Evolutionary conservation across 2,888 invertebrate species (phyloP).

Genomic region (Dicranocentrus wangi): DNA sequence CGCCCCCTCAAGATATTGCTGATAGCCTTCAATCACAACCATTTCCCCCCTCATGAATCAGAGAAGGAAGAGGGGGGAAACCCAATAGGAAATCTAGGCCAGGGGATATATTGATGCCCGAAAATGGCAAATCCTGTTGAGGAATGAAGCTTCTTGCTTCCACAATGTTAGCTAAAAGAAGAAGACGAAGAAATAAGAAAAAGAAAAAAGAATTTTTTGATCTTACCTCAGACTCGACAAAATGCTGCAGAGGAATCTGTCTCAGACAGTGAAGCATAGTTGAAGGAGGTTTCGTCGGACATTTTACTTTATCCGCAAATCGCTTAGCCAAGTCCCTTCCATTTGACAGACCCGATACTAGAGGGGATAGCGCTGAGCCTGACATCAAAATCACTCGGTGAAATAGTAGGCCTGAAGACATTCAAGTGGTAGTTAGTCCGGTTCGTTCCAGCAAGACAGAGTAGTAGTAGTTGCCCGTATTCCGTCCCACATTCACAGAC

Average conservation of each 20-base stretch:
- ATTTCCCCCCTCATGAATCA: slow-evolving; percentile 8
- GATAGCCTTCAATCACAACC: slow-evolving; percentile 44
- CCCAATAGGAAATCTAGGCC: slow-evolving; percentile 25
- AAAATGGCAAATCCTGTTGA: slow-evolving; percentile 44
- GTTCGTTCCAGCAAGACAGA: slow-evolving; percentile 9
- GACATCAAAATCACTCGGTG: slow-evolving; percentile 84
- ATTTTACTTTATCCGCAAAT: slow-evolving; percentile 70
- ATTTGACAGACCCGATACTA: slow-evolving; percentile 68
- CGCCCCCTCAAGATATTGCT: slow-evolving; percentile 14
- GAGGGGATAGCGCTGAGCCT: slow-evolving; percentile 84
- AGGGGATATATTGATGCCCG: slow-evolving; percentile 27
- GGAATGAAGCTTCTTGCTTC: too few relatives aligned
- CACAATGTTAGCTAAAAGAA: not conserved
- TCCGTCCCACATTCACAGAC: slow-evolving; percentile 13
- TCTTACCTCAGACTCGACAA: slow-evolving; percentile 71
- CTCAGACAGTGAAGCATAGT: slow-evolving; percentile 72
- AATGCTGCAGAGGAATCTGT: slow-evolving; percentile 71
- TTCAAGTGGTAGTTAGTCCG: slow-evolving; percentile 16
- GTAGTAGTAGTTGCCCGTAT: not conserved
- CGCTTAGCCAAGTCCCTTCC: slow-evolving; percentile 74
- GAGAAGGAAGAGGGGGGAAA: too few relatives aligned
- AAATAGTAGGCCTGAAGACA: slow-evolving; percentile 76
- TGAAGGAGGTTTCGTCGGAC: slow-evolving; percentile 71
- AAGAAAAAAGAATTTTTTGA: not conserved
- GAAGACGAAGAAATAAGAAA: not conserved